Conservation (phyloP, 1,140 invertebrate species). For the Drosophila lacteicornis region DNA sequence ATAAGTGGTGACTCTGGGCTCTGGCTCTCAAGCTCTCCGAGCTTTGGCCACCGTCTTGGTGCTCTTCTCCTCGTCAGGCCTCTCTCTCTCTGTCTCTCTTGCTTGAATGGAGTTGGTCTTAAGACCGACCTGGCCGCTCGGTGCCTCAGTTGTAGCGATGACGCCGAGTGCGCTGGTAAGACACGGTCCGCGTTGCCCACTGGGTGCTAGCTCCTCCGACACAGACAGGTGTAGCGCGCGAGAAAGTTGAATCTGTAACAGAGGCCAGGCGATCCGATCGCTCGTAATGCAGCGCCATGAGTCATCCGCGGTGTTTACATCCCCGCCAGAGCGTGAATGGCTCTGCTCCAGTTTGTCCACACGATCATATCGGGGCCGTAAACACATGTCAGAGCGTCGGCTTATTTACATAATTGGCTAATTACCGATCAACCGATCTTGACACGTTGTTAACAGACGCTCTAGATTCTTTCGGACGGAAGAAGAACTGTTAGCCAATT, state of each 20-base stretch:
- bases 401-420: slow-evolving; percentile 40
- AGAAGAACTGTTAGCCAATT: slow-evolving; percentile 35
- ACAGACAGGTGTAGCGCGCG: slow-evolving; percentile 37
- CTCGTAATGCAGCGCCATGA: slow-evolving; percentile 16
- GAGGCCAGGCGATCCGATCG: background rate
- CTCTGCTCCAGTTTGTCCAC: slow-evolving; percentile 15
- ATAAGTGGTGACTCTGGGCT: slow-evolving; percentile 8
- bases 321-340: slow-evolving; percentile 13
- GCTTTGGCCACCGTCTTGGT: slow-evolving; percentile 11
- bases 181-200: background rate
- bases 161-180: slow-evolving; percentile 42
- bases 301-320: slow-evolving; percentile 35
- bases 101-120: slow-evolving; percentile 15
- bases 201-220: background rate
- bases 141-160: slow-evolving; percentile 41
- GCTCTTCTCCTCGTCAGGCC: slow-evolving; percentile 19
- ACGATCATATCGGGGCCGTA: slow-evolving; percentile 8
- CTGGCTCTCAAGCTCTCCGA: slow-evolving; percentile 13
- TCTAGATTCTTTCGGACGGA: slow-evolving; percentile 9
- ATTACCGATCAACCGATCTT: slow-evolving; percentile 14
- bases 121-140: slow-evolving; percentile 9
- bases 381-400: slow-evolving; percentile 9
- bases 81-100: slow-evolving; percentile 12
- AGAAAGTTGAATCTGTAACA: slow-evolving; percentile 53
- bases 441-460: slow-evolving; percentile 31